These are phyloP conservation scores for Mylabris sibirica DNA, from an alignment of 2,888 invertebrate genomes.

Conservation along the genomic window DNA sequence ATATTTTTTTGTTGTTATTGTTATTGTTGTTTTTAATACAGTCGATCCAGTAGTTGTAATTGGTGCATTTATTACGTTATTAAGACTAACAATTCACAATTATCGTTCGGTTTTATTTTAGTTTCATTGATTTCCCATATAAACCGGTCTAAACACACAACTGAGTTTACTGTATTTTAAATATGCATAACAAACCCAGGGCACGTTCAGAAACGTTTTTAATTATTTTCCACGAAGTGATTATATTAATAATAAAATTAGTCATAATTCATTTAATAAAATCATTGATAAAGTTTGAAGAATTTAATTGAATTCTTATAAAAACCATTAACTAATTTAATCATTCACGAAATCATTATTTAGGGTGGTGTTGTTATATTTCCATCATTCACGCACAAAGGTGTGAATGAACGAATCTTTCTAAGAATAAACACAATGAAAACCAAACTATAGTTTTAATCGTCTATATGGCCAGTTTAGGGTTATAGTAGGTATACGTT, in stretches of 20 bases:
- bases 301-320: neutral
- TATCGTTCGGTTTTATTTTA: slow-evolving; percentile 13
- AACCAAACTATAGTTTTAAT: slow-evolving; percentile 14
- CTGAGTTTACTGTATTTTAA: slow-evolving; percentile 47
- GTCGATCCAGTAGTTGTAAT: slow-evolving; percentile 4
- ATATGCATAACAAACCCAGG: slow-evolving; percentile 45
- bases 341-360: neutral
- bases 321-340: neutral
- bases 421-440: neutral
- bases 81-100: slow-evolving; percentile 8
- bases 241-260: slow-evolving; percentile 5
- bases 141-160: slow-evolving; percentile 26
- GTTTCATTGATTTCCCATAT: slow-evolving; percentile 12
- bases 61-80: slow-evolving; percentile 8
- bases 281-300: neutral
- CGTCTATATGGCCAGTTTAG: neutral
- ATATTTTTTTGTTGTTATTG: neutral
- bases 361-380: neutral
- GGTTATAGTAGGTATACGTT: neutral
- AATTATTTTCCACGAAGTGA: slow-evolving; percentile 25
- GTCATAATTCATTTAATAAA: neutral
- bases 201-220: slow-evolving; percentile 45
- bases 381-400: neutral
- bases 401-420: slow-evolving; percentile 9
- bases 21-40: neutral